These are phyloP conservation scores for Orussus abietinus DNA, from an alignment of 1,140 invertebrate genomes.

Conservation along the genomic window DNA sequence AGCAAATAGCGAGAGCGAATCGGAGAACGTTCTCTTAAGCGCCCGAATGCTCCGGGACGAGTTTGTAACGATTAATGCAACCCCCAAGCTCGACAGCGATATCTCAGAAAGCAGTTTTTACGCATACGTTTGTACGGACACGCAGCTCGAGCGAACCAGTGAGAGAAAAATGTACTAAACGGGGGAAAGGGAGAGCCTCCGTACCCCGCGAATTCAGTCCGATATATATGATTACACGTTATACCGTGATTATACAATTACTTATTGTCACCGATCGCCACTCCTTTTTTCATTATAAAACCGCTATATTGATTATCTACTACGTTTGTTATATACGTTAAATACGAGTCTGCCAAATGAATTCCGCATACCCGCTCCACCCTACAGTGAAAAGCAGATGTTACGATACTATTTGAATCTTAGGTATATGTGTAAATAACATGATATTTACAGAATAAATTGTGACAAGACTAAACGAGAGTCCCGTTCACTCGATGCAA, in stretches of 20 bases:
- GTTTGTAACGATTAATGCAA: conserved; percentile 25
- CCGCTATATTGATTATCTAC: conserved; percentile 43
- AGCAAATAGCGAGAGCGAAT: too few species aligned
- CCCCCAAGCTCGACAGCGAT: conserved; percentile 18
- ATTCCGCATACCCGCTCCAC: conserved; percentile 25
- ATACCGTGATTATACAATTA: too few species aligned
- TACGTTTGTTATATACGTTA: conserved; percentile 34
- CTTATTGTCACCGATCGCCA: conserved; percentile 30
- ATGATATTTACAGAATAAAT: conserved; percentile 47
- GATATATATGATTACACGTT: conserved; percentile 26
- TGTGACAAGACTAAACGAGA: conserved; percentile 33
- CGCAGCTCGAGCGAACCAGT: conserved; percentile 19
- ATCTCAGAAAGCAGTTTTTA: too few species aligned
- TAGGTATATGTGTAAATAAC: conserved; percentile 50
- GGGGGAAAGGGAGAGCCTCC: too few species aligned
- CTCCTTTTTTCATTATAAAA: conserved; percentile 31
- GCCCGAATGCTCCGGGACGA: conserved; percentile 22
- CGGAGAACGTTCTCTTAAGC: too few species aligned
- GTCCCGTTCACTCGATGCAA: too few species aligned
- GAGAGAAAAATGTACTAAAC: conserved; percentile 6
- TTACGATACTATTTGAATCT: conserved; percentile 37
- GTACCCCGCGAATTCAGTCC: conserved; percentile 24
- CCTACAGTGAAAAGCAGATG: conserved; percentile 31
- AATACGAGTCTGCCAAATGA: conserved; percentile 28
- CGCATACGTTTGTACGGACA: conserved; percentile 28